Percentiles rank a stretch among this genome's conserved stretches.
These are phyloP conservation scores for Choreutis nemorana DNA, from an alignment of 2,888 invertebrate species.

Conservation along the genomic window DNA sequence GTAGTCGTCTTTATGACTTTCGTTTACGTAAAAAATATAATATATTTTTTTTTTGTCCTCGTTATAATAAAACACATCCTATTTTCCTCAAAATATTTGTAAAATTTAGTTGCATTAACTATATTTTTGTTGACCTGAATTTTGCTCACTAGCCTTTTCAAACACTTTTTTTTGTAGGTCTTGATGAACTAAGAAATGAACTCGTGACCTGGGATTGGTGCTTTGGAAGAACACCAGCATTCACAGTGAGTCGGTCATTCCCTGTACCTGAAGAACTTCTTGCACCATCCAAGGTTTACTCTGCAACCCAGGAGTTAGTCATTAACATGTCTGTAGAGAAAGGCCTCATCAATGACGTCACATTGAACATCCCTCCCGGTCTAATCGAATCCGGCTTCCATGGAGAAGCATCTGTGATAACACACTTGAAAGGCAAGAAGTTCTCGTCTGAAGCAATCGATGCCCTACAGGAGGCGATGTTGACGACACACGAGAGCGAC, in stretches of 20 bases:
- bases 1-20: background rate
- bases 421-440: slow-evolving; percentile 70
- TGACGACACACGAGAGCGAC: slow-evolving; percentile 40
- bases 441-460: slow-evolving; percentile 71
- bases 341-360: slow-evolving; percentile 72
- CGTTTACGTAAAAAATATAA: background rate
- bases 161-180: slow-evolving; percentile 52
- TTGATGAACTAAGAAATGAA: slow-evolving; percentile 72
- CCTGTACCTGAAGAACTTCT: slow-evolving; percentile 65
- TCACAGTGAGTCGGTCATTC: slow-evolving; percentile 74
- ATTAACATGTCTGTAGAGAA: slow-evolving; percentile 71
- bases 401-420: slow-evolving; percentile 71
- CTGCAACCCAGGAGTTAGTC: slow-evolving; percentile 58
- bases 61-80: background rate
- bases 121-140: background rate
- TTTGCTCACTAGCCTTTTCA: background rate
- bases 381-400: slow-evolving; percentile 67
- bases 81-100: background rate
- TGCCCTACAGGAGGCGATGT: slow-evolving; percentile 64
- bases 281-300: slow-evolving; percentile 38
- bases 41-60: background rate
- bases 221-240: slow-evolving; percentile 86
- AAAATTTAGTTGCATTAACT: background rate
- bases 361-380: slow-evolving; percentile 69
- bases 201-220: slow-evolving; percentile 88